Percentiles rank a stretch among this genome's conserved stretches.
Evolutionary conservation across 1,140 invertebrate genomes (phyloP).

Genomic region (Octopus bimaculoides): DNA sequence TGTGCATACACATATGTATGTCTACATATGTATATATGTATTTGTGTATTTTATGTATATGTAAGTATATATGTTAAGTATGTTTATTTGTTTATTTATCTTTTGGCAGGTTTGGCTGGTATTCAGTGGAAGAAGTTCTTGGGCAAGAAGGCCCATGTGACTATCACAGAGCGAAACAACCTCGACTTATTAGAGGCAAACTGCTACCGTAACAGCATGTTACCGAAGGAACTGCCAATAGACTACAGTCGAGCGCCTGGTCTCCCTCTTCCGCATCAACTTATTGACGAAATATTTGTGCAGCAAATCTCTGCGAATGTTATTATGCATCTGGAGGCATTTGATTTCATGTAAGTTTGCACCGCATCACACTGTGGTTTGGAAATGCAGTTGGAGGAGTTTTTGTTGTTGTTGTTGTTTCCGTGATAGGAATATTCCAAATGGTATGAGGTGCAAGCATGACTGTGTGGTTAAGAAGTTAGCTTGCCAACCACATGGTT

Average conservation of each 20-base stretch:
- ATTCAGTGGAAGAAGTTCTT: constrained; percentile 42
- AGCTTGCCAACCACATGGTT: no score
- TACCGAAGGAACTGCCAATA: constrained; percentile 11
- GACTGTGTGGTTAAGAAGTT: no score
- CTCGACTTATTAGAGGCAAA: constrained; percentile 17
- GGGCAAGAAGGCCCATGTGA: constrained; percentile 34
- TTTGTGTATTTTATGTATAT: no score
- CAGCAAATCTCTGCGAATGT: constrained; percentile 23
- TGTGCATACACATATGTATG: no score
- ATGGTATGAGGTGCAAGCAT: no score
- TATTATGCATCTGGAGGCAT: constrained; percentile 29
- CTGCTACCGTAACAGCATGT: constrained; percentile 18
- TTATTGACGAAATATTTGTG: constrained; percentile 22
- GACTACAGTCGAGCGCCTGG: constrained; percentile 25
- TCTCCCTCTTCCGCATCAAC: constrained; percentile 21
- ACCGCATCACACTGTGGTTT: no score
- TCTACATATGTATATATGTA: no score
- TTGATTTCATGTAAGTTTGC: constrained; percentile 33
- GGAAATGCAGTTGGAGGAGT: no score
- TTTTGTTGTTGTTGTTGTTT: no score
- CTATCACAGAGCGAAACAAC: constrained; percentile 19
- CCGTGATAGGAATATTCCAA: no score
- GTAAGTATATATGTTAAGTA: neutral
- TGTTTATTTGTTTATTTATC: neutral
- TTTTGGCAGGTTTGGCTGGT: constrained; percentile 39